Conservation (phyloP, 2,888 invertebrate genomes). For the Dasysyrphus tricinctus region DNA sequence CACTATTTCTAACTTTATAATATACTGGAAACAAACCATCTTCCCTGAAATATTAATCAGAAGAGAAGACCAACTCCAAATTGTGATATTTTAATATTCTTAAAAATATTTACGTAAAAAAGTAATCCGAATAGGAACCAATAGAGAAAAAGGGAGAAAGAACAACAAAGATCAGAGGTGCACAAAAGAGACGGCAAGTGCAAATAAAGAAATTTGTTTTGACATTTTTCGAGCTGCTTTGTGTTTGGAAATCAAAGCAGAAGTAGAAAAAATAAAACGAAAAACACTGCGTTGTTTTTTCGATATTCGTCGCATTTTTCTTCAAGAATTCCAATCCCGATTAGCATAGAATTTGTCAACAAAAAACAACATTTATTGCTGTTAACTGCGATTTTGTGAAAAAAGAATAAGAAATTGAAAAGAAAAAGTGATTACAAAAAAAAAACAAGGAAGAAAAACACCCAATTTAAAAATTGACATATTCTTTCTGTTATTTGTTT, state of each 20-base stretch:
- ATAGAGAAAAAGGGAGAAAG: slow-evolving; percentile 22
- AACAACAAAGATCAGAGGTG: slow-evolving; percentile 5
- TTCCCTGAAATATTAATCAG: slow-evolving; percentile 32
- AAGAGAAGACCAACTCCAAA: slow-evolving; percentile 28
- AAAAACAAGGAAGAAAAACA: background rate
- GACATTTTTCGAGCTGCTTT: slow-evolving; percentile 64
- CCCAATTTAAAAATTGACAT: slow-evolving; percentile 40
- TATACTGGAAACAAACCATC: background rate
- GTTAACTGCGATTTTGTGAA: slow-evolving; percentile 7
- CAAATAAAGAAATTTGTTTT: slow-evolving; percentile 55
- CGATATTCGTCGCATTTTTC: slow-evolving; percentile 42
- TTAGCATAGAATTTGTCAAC: slow-evolving; percentile 26
- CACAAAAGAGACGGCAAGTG: slow-evolving; percentile 20
- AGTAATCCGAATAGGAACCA: slow-evolving; percentile 20
- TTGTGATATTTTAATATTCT: slow-evolving; percentile 64
- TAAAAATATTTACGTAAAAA: slow-evolving; percentile 67
- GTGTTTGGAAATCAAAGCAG: slow-evolving; percentile 54
- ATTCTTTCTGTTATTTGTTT: slow-evolving; percentile 42
- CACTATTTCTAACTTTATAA: background rate
- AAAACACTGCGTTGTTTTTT: slow-evolving; percentile 59
- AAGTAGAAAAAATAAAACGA: slow-evolving; percentile 21
- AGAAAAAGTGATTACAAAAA: background rate
- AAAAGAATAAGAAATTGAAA: background rate
- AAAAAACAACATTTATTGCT: slow-evolving; percentile 23
- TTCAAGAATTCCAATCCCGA: slow-evolving; percentile 2